These are phyloP conservation scores for Tiliacea citrago DNA, from an alignment of 2,888 invertebrate genomes.

Conservation along the genomic window DNA sequence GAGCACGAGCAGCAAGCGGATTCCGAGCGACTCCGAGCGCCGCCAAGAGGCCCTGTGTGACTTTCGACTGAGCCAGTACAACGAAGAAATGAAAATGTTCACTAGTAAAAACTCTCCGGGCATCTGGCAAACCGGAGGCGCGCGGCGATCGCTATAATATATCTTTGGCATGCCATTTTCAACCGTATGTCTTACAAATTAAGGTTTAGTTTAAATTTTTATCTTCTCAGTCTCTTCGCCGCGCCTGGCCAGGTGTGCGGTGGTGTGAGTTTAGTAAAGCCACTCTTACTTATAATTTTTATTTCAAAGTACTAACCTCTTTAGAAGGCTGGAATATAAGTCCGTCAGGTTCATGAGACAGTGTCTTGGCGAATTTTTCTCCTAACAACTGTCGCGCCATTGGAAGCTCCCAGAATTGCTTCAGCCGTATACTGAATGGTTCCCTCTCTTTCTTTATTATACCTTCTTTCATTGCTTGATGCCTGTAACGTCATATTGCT, in stretches of 20 bases:
- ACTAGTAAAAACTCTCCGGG: no score
- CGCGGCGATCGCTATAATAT: no score
- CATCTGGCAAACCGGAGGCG: no score
- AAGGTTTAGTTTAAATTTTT: not conserved
- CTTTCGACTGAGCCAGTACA: no score
- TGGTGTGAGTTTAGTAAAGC: not conserved
- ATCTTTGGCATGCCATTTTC: no score
- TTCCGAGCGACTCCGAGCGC: no score
- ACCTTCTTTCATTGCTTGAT: conserved; percentile 94
- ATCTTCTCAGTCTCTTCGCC: not conserved
- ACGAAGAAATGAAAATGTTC: no score
- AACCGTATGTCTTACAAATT: no score
- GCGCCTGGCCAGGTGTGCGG: not conserved
- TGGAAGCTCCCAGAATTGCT: conserved; percentile 97
- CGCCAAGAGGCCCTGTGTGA: no score
- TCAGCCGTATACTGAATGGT: conserved; percentile 97
- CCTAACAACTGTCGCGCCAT: conserved; percentile 93
- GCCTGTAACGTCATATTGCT: conserved; percentile 82
- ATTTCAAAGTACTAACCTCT: conserved; percentile 88
- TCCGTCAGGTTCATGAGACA: conserved; percentile 99
- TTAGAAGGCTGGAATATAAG: conserved; percentile 98
- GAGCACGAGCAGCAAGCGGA: no score
- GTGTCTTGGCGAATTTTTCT: conserved; percentile 95
- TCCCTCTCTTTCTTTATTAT: conserved; percentile 94
- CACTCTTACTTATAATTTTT: not conserved